Evolutionary conservation across 2,888 invertebrate species (phyloP), one percentile per base, ranked within the genome.

Genomic region (Plebejus argus): DNA sequence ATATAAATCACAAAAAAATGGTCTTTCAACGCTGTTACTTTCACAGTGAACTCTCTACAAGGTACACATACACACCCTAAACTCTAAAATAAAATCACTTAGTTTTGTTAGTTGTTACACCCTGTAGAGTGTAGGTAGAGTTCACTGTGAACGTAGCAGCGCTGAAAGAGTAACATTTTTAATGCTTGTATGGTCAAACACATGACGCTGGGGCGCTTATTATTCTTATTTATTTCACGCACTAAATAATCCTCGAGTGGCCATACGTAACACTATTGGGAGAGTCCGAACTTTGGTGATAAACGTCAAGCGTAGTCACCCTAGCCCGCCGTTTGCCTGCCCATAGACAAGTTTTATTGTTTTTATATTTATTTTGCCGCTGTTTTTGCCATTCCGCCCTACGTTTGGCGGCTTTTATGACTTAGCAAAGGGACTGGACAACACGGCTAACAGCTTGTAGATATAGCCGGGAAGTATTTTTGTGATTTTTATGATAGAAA

Each of bases 311-410:
- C 58, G 12, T 58, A 86, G 91, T 84, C 85, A 85, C 89, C 86
- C 81, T 86, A 83, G 79, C 87, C 88, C 86, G 89, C 92, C 90
- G 91, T 93, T 91, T 89, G 88, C 90, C 91, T 88, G 86, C 86
- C 91, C 90, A 92, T 92, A 92, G 91, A 93, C 93, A 93, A 92
- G 89, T 93, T 93, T 93, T 93, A 93, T 93, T 93, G 91, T 92
- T 93, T 93, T 93, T 91, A 92, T 92, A 92, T 93, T 91, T 93
- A 93, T 93, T 92, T 93, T 86, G 87, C 83, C 87, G 88, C 85
- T 89, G 88, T 90, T 90, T 90, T 88, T 89, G 86, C 87, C 88
- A 87, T 88, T 85, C 86, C 84, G 85, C 85, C 88, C 85, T 86
- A 87, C 87, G 87, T 87, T 87, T 87, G 87, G 85, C 86, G 85